phyloP scores from a whole-genome alignment of 2,888 invertebrate species.

The Drosophila koepferae region DNA sequence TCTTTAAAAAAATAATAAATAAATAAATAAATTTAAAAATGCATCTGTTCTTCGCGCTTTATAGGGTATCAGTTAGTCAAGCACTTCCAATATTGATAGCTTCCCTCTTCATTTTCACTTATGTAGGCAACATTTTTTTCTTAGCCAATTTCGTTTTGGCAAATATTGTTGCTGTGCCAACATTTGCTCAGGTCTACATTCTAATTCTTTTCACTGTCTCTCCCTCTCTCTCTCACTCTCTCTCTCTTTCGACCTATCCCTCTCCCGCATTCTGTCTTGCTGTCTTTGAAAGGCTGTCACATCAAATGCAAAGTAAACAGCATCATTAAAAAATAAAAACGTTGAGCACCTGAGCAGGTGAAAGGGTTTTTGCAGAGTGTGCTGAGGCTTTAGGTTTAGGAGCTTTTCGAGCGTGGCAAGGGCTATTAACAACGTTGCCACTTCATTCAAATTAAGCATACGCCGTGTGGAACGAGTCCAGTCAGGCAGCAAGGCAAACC shows the following conservation, averaged over 20 bases:
- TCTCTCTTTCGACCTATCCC: no score
- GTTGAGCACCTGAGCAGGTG: slow-evolving; percentile 40
- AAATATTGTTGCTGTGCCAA: slow-evolving; percentile 49
- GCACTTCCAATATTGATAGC: no score
- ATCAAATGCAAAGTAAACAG: slow-evolving; percentile 71
- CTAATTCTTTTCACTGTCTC: slow-evolving; percentile 28
- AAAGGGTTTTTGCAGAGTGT: slow-evolving; percentile 9
- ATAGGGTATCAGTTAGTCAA: no score
- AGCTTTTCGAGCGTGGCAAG: slow-evolving; percentile 20
- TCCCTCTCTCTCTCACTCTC: no score
- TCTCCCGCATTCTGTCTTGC: no score
- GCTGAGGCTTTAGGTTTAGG: background rate
- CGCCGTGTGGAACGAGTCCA: slow-evolving; percentile 51
- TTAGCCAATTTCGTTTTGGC: slow-evolving; percentile 45
- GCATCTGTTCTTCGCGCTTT: no score
- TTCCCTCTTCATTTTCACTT: slow-evolving; percentile 6
- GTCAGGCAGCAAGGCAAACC: background rate
- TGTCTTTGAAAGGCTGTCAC: slow-evolving; percentile 41
- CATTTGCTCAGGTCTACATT: slow-evolving; percentile 43
- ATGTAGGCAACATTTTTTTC: slow-evolving; percentile 45
- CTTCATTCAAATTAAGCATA: slow-evolving; percentile 77
- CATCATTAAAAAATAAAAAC: slow-evolving; percentile 61
- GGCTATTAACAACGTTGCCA: slow-evolving; percentile 72
- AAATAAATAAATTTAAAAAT: no score
- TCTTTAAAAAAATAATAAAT: no score